Conservation (phyloP, 2,888 invertebrate genomes). For the Drosophila yooni region DNA sequence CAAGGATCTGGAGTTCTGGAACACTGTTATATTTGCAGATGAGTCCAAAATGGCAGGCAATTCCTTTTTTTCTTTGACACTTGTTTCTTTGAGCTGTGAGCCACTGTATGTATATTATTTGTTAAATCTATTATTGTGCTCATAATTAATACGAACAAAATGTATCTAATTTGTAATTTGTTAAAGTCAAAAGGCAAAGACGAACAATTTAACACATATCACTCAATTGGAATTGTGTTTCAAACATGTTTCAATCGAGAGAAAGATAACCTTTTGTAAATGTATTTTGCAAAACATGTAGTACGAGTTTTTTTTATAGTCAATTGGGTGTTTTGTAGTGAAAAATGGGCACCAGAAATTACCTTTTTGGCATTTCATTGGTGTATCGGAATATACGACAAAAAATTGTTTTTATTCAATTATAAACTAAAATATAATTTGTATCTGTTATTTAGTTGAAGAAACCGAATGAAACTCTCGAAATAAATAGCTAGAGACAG, state of each 20-base stretch:
- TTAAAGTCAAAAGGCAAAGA: slow-evolving; percentile 60
- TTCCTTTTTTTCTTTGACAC: too few relatives aligned
- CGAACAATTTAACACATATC: slow-evolving; percentile 66
- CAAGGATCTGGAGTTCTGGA: too few relatives aligned
- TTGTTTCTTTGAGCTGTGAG: too few relatives aligned
- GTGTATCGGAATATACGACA: slow-evolving; percentile 34
- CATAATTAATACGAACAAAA: slow-evolving; percentile 70
- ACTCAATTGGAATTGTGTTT: slow-evolving; percentile 56
- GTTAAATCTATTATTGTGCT: slow-evolving; percentile 74
- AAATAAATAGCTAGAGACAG: slow-evolving; percentile 53
- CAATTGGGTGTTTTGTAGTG: slow-evolving; percentile 68
- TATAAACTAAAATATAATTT: slow-evolving; percentile 48
- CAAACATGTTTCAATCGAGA: slow-evolving; percentile 36
- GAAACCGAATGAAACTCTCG: slow-evolving; percentile 25
- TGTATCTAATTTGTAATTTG: slow-evolving; percentile 73
- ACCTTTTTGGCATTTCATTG: slow-evolving; percentile 43
- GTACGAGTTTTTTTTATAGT: slow-evolving; percentile 77
- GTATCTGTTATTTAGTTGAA: slow-evolving; percentile 66
- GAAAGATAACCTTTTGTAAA: slow-evolving; percentile 56
- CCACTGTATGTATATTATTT: slow-evolving; percentile 59
- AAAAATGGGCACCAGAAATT: slow-evolving; percentile 46
- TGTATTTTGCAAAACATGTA: slow-evolving; percentile 67
- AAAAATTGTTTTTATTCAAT: slow-evolving; percentile 47
- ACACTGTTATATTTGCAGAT: too few relatives aligned
- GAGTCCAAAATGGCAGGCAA: too few relatives aligned